Evolutionary conservation across 2,888 invertebrate genomes (phyloP).

Genomic region (Oscheius sp.): DNA sequence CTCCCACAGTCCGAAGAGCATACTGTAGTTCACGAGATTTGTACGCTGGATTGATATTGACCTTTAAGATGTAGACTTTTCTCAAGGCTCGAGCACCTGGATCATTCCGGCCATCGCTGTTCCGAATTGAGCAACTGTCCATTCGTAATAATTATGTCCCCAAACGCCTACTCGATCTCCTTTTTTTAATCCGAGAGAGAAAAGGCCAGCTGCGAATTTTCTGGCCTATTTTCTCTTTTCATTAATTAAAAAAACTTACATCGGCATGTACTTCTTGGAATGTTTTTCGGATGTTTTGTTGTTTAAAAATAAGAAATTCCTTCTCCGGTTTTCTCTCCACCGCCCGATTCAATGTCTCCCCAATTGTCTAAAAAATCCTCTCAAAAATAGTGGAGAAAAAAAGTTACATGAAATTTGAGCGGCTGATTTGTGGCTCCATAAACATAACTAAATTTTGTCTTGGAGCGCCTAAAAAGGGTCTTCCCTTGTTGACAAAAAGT

Average conservation of each 20-base stretch:
- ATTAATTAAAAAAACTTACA: no score
- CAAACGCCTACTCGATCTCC: slow-evolving; percentile 85
- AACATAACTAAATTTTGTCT: slow-evolving; percentile 12
- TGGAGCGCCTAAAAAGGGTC: not conserved
- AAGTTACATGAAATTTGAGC: slow-evolving; percentile 5
- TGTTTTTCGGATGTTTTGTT: slow-evolving; percentile 60
- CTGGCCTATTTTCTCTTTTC: slow-evolving; percentile 75
- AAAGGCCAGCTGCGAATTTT: slow-evolving; percentile 79
- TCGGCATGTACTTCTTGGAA: slow-evolving; percentile 63
- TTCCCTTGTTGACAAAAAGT: not conserved
- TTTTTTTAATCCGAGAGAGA: slow-evolving; percentile 77
- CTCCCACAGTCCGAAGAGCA: slow-evolving; percentile 78
- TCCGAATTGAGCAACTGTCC: slow-evolving; percentile 80
- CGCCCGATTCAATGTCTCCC: slow-evolving; percentile 59
- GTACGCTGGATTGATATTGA: slow-evolving; percentile 82
- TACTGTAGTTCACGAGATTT: slow-evolving; percentile 79
- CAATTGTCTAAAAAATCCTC: slow-evolving; percentile 55
- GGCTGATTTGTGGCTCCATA: slow-evolving; percentile 16
- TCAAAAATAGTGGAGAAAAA: not conserved
- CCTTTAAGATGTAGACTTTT: slow-evolving; percentile 73
- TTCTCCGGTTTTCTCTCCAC: slow-evolving; percentile 59
- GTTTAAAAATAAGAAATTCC: slow-evolving; percentile 63
- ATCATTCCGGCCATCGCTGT: slow-evolving; percentile 80
- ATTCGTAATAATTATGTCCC: slow-evolving; percentile 81
- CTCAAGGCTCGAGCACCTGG: slow-evolving; percentile 74